phyloP scores from a whole-genome alignment of 2,888 invertebrate species.

The Dermolepida albohirtum region DNA sequence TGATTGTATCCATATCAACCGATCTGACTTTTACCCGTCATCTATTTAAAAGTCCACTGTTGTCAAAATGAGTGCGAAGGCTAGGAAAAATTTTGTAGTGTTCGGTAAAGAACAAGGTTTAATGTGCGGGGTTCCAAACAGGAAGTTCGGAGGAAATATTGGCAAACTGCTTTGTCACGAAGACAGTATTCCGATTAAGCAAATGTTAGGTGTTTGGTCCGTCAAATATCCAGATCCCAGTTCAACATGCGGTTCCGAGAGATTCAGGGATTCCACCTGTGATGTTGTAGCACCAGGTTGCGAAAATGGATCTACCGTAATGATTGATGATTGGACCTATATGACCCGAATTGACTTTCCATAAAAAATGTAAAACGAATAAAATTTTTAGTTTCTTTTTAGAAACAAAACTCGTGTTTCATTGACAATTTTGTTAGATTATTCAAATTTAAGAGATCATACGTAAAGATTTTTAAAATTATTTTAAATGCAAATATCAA shows the following conservation, averaged over 20 bases:
- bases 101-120: slow-evolving; percentile 15
- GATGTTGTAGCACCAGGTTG: slow-evolving; percentile 46
- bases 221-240: slow-evolving; percentile 38
- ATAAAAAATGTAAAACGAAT: slow-evolving; percentile 17
- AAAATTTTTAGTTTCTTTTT: not conserved
- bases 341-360: slow-evolving; percentile 44
- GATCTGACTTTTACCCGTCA: slow-evolving; percentile 21
- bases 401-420: not conserved
- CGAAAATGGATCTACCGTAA: slow-evolving; percentile 45
- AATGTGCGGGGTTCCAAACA: slow-evolving; percentile 14
- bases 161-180: slow-evolving; percentile 34
- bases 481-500: too few relatives aligned
- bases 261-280: slow-evolving; percentile 42
- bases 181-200: slow-evolving; percentile 32
- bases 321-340: slow-evolving; percentile 48
- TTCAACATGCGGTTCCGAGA: slow-evolving; percentile 36
- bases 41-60: slow-evolving; percentile 18
- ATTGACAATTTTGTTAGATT: not conserved
- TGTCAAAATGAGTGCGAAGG: slow-evolving; percentile 22
- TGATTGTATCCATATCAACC: slow-evolving; percentile 10
- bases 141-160: slow-evolving; percentile 33
- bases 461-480: too few relatives aligned
- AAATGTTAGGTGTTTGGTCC: slow-evolving; percentile 42
- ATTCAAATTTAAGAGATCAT: too few relatives aligned
- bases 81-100: slow-evolving; percentile 35